Conservation (phyloP, 1,140 invertebrate genomes). For the Oryctes rhinoceros region DNA sequence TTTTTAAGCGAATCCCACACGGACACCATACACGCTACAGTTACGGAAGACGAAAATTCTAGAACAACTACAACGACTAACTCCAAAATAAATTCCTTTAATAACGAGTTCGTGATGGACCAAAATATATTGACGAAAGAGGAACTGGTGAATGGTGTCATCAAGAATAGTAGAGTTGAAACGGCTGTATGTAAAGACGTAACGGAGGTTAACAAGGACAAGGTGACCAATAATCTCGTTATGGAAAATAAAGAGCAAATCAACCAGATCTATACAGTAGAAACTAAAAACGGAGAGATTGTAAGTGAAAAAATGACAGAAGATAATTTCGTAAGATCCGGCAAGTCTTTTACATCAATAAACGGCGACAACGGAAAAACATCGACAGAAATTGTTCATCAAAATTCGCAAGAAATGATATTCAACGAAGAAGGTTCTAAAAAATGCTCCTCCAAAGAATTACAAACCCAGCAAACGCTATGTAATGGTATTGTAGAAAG, state of each 20-base stretch:
- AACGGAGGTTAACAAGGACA: background rate
- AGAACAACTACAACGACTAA: background rate
- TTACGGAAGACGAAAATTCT: conserved; percentile 2
- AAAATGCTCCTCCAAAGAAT: background rate
- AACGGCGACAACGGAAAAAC: background rate
- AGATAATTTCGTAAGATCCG: background rate
- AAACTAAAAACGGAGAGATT: background rate
- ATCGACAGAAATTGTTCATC: background rate
- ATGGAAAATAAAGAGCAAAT: conserved; percentile 6
- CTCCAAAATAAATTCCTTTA: background rate
- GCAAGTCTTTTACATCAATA: background rate
- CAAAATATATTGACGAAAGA: background rate
- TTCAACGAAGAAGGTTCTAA: conserved; percentile 7
- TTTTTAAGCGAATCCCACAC: conserved; percentile 16
- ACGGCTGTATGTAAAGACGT: conserved; percentile 18
- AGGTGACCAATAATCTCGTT: background rate
- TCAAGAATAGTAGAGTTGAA: background rate
- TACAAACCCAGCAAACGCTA: background rate
- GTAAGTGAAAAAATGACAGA: conserved; percentile 11
- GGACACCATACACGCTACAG: background rate
- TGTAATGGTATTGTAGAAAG: conserved; percentile 18
- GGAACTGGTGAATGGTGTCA: conserved; percentile 14
- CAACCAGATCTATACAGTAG: background rate
- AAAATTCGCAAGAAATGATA: background rate
- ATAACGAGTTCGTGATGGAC: background rate